Conservation (phyloP, 2,888 invertebrate genomes). For the Nasonia oneida region DNA sequence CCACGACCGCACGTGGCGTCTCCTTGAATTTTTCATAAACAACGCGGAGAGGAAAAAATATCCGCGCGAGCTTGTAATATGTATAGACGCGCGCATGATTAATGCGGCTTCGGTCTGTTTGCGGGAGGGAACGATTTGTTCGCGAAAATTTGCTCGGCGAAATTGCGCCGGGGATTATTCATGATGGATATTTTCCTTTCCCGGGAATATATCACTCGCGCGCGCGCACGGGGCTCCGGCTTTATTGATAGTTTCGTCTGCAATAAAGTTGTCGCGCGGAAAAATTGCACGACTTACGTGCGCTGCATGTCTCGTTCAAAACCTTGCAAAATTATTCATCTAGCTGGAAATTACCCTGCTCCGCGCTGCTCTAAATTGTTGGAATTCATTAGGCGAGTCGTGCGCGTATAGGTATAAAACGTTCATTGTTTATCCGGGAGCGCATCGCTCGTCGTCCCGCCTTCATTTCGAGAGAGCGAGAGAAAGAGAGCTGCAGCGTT, state of each 20-base stretch:
- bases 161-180: background rate
- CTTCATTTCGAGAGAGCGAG: background rate
- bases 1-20: background rate
- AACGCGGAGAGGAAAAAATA: background rate
- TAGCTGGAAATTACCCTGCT: background rate
- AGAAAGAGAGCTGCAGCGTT: background rate
- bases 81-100: background rate
- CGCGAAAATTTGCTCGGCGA: background rate
- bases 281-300: background rate
- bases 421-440: background rate
- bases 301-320: too few relatives aligned
- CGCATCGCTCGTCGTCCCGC: background rate
- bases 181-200: background rate
- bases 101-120: background rate
- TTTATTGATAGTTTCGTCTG: background rate
- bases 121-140: background rate
- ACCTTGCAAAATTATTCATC: background rate
- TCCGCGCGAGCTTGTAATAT: too few relatives aligned
- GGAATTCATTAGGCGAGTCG: background rate
- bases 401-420: background rate
- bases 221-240: too few relatives aligned
- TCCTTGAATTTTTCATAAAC: conserved; percentile 36
- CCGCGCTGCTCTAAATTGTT: background rate
- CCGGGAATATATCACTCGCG: too few relatives aligned
- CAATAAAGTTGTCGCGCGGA: background rate